Evolutionary conservation across 1,140 invertebrate species (phyloP), one percentile per base, ranked within the genome.

Genomic region (Tetramorium parvispinum): DNA sequence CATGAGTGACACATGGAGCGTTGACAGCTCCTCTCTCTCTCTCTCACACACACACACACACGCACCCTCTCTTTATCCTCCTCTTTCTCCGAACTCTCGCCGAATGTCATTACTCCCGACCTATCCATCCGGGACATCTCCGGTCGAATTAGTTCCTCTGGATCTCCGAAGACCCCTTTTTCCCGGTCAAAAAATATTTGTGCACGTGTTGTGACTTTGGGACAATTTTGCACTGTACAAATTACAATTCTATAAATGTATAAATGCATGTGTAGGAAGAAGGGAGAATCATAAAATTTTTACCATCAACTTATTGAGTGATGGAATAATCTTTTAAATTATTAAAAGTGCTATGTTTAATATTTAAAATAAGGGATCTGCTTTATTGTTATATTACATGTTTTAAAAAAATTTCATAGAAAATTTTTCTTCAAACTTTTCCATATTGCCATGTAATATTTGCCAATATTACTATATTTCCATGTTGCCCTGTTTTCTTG

Each of bases 1-100:
- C 81, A 79, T 87, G 90, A 91, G 91, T 85, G 89, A 91, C 89
- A 88, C 88, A 91, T 90, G 88, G 86, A 90, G 86, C 82, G 88
- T 90, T 87, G 90, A 91, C 90, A 90, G 88, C 71, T 90, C 40
- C 63, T 90, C 78, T 83, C 51, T 32, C 53, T 57, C 70, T 8
- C 13, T 10, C 10, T 32, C 24, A 32, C 27, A 32, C 32, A 32
- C 32, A 4, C 32, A 32, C 32, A 32, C 3, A 32, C 32, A 32
- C 32, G 4, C 32, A 32, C 21, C 11, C 10, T 32, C 24, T 46
- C 21, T 32, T n/a, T 11, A 46, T 24, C 24, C 40, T 24, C 53
- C 21, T 59, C 21, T 46, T 66, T 78, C 85, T 40, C 7, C 68
- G 37, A 59, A 65, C 59, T 85, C 75, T 87, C 85, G 63, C 21